Base-by-base conservation (phyloP, 2,797 vertebrate species). In the Hipposideros larvatus region DNA sequence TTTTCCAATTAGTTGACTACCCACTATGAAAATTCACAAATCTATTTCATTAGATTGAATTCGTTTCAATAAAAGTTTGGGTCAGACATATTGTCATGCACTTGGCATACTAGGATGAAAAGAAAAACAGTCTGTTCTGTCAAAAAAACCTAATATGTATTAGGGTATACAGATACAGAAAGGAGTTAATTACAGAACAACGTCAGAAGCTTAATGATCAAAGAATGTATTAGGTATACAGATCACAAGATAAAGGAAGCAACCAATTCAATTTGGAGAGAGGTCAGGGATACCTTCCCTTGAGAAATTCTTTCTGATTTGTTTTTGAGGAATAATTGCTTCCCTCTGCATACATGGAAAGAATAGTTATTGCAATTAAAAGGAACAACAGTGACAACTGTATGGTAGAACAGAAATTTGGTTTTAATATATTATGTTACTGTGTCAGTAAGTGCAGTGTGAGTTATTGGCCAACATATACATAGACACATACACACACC, bases 171-270 rank as follows among this genome's bases (percentile, higher is more conserved):
- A 92, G 26, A 55, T 55, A 28, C 11, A 74, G 57, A 91, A 73
- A 78, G 11, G 68, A 59, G 31, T 48, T 90, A 87, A 87, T 87
- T 92, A 53, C 13, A 55, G 13, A 53, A 78, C 26, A 55, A 34
- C 74, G 34, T n/a, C 70, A 90, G 63, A 83, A 94, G 28, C 14
- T 92, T 87, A 86, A 90, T 66, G 18, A 78, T 78, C 31, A 93
- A 92, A 91, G 37, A 55, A 87, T 77, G 18, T 79, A 87, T 48
- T 87, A 59, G 22, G 16, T 88, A 48, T 4, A 91, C 57, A 63
- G 43, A 96, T 53, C 5, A 61, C 26, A 79, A 74, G 16, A 63
- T 63, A 87, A 71, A 82, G 59, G 18, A 37, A 37, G 16, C 21
- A 84, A 61, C 55, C 31, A 41, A 34, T 87, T 93, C 43, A 74